These are phyloP conservation scores for Stegophylla sp. DNA, from an alignment of 2,888 invertebrate species.

Conservation along the genomic window DNA sequence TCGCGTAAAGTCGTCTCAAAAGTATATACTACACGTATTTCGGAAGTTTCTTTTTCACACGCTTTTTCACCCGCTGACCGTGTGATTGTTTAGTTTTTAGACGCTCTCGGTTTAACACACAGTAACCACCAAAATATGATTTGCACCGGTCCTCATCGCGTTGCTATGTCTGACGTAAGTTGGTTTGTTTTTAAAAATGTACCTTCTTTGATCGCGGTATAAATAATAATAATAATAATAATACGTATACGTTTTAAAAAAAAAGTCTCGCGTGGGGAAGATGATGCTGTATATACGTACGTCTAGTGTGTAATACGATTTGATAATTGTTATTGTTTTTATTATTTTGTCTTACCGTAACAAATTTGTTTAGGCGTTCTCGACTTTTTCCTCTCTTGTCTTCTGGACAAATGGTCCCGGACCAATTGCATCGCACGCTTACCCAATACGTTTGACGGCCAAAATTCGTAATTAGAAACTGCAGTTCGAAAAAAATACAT, in stretches of 20 bases:
- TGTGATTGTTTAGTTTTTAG: not conserved
- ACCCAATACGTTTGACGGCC: conserved; percentile 59
- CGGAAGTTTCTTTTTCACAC: conserved; percentile 4
- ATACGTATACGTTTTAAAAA: not conserved
- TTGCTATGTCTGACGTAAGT: conserved; percentile 42
- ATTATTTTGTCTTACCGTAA: conserved; percentile 63
- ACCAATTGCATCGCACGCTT: conserved; percentile 60
- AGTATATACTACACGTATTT: not conserved
- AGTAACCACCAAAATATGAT: no score
- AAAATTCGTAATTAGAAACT: conserved; percentile 55
- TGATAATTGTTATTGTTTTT: no score
- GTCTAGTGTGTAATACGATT: no score
- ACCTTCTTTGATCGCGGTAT: not conserved
- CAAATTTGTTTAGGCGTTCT: conserved; percentile 62
- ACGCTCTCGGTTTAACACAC: not conserved
- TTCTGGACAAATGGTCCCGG: conserved; percentile 61
- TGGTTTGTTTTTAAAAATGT: not conserved
- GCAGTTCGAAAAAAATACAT: not conserved
- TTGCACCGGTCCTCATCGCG: not conserved
- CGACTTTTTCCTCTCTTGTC: conserved; percentile 61
- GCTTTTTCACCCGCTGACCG: no score
- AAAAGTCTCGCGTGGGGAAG: not conserved
- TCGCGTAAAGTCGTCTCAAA: conserved; percentile 15
- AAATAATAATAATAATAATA: not conserved
- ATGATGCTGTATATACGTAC: no score